Evolutionary conservation across 2,113 vertebrate species (phyloP).

Genomic region (Toxotes chatareus): DNA sequence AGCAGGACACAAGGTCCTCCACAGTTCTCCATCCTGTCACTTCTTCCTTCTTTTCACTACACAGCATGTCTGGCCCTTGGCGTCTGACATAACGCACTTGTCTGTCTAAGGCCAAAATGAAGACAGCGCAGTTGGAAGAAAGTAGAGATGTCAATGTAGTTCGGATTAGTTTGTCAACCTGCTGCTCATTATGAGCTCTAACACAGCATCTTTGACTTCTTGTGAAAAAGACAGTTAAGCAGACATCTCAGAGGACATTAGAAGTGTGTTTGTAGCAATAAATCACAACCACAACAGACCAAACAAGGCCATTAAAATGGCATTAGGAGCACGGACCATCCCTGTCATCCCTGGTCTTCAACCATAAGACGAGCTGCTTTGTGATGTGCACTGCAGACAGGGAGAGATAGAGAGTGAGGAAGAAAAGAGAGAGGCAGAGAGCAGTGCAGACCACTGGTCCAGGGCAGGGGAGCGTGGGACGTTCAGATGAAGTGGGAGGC

Average conservation of each 20-base stretch:
- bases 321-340: slow-evolving; percentile 69
- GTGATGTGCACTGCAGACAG: slow-evolving; percentile 29
- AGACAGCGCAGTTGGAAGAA: slow-evolving; percentile 18
- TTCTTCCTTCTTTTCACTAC: slow-evolving; percentile 15
- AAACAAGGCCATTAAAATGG: slow-evolving; percentile 79
- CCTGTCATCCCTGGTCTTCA: slow-evolving; percentile 58
- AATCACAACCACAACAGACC: slow-evolving; percentile 64
- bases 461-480: slow-evolving; percentile 71
- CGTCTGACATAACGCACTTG: slow-evolving; percentile 12
- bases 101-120: slow-evolving; percentile 41
- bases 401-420: slow-evolving; percentile 3
- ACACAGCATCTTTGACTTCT: slow-evolving; percentile 39
- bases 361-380: slow-evolving; percentile 41
- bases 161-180: slow-evolving; percentile 31
- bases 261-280: slow-evolving; percentile 61
- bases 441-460: slow-evolving; percentile 60
- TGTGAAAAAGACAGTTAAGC: slow-evolving; percentile 28
- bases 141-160: slow-evolving; percentile 12
- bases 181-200: slow-evolving; percentile 25
- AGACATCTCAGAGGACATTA: slow-evolving; percentile 62
- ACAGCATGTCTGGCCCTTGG: slow-evolving; percentile 22
- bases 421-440: slow-evolving; percentile 8
- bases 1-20: slow-evolving; percentile 20
- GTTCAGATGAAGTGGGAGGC: slow-evolving; percentile 74
- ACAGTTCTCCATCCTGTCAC: background rate